phyloP scores from a whole-genome alignment of 64 coral and sea anemone species.

The Hydrozoanthus tunicans region DNA sequence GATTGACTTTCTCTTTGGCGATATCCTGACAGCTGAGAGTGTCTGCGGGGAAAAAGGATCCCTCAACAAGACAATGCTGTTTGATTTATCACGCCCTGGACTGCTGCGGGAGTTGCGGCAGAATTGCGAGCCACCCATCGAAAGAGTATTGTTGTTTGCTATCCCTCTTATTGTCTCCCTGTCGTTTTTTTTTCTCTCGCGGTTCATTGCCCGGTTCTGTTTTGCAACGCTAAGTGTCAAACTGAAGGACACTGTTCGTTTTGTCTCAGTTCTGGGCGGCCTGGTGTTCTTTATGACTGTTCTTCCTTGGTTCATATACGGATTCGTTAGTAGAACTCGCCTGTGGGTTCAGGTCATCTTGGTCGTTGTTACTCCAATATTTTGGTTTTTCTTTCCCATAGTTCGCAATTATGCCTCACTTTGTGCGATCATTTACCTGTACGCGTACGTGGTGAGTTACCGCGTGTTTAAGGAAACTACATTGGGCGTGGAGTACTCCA shows the following conservation, averaged over 20 bases:
- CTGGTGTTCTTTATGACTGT: conserved; percentile 24
- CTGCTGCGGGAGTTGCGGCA: background rate
- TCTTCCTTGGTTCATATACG: conserved; percentile 40
- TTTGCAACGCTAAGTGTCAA: background rate
- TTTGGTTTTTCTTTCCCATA: conserved; percentile 59
- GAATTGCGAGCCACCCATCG: conserved; percentile 1
- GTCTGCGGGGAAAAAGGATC: background rate
- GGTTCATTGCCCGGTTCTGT: background rate
- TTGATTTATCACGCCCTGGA: background rate
- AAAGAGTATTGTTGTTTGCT: conserved; percentile 9
- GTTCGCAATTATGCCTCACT: conserved; percentile 40
- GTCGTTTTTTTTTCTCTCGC: background rate
- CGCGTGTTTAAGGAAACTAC: conserved; percentile 45
- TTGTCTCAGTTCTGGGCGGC: background rate
- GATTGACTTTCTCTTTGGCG: conserved; percentile 26
- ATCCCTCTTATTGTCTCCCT: background rate
- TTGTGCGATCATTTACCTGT: conserved; percentile 29
- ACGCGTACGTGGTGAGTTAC: conserved; percentile 38
- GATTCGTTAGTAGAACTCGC: background rate
- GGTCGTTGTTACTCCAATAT: conserved; percentile 15
- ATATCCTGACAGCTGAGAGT: conserved; percentile 5
- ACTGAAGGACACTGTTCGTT: background rate
- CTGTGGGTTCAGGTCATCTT: conserved; percentile 30
- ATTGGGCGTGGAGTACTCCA: conserved; percentile 24
- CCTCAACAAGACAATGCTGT: background rate